A percentile compares a stretch with the other conserved stretches of the same genome.
These are phyloP conservation scores for Antedon mediterranea DNA, from an alignment of 53 echinoderm and acorn worm genomes.

Conservation along the genomic window DNA sequence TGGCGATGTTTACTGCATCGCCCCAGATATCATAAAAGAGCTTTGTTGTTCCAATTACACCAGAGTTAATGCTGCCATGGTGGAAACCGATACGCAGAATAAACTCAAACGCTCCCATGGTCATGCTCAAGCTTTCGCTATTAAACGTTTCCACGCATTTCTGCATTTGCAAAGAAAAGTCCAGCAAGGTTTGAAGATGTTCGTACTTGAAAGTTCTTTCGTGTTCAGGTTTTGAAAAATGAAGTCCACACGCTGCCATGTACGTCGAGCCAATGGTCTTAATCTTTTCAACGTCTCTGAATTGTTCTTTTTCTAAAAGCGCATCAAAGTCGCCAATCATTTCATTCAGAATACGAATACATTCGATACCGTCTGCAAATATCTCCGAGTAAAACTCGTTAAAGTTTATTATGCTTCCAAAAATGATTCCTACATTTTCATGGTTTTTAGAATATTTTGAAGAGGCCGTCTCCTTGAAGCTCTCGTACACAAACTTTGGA, in stretches of 20 bases:
- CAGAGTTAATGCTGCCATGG: conserved; percentile 85
- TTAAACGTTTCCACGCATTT: conserved; percentile 56
- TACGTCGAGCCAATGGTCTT: conserved; percentile 98
- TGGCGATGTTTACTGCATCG: conserved; percentile 95
- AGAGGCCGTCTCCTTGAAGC: conserved; percentile 42
- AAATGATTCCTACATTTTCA: conserved; percentile 83
- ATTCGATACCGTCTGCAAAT: conserved; percentile 75
- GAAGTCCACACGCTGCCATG: conserved; percentile 98
- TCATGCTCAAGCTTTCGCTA: conserved; percentile 78
- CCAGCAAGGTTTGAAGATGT: conserved; percentile 57
- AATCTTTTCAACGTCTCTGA: conserved; percentile 81
- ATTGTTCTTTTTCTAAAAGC: conserved; percentile 38
- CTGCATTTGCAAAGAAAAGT: conserved; percentile 77
- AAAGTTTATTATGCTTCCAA: conserved; percentile 96
- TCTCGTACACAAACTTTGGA: conserved; percentile 73
- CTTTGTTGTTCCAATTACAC: conserved; percentile 97
- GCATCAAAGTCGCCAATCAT: conserved; percentile 98
- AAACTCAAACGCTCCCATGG: conserved; percentile 85
- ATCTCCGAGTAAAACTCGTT: conserved; percentile 96
- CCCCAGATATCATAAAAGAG: conserved; percentile 99
- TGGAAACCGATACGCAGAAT: conserved; percentile 91
- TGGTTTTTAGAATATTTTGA: conserved; percentile 88
- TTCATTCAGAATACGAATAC: conserved; percentile 87
- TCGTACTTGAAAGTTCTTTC: conserved; percentile 16
- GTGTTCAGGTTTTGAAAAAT: conserved; percentile 20